Percentiles rank a stretch among this genome's conserved stretches.
These are phyloP conservation scores for Micromussa lordhowensis DNA, from an alignment of 92 coral and sea anemone species.

Conservation along the genomic window DNA sequence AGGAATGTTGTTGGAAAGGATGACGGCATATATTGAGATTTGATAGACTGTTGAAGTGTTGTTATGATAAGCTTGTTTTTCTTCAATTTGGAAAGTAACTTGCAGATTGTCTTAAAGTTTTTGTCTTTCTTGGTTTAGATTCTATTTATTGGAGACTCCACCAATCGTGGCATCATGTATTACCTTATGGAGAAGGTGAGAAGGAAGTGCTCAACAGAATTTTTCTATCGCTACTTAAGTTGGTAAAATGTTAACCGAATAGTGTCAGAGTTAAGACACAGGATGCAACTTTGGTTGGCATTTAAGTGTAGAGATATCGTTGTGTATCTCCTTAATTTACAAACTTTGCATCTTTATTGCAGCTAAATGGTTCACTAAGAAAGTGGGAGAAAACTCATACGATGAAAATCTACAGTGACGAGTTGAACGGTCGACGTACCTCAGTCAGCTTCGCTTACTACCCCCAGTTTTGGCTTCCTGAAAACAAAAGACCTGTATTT, in stretches of 20 bases:
- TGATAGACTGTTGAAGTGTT: neutral
- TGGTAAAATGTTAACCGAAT: neutral
- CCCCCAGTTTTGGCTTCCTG: conserved; percentile 89
- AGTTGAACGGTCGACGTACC: conserved; percentile 76
- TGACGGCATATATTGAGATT: neutral
- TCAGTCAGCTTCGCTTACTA: conserved; percentile 90
- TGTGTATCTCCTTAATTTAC: neutral
- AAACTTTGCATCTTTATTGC: neutral
- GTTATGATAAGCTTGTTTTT: neutral
- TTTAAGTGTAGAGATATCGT: neutral
- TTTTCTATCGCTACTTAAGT: neutral
- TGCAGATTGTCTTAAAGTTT: neutral
- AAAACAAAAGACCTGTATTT: conserved; percentile 71
- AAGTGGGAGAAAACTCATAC: conserved; percentile 89
- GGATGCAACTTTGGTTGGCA: neutral
- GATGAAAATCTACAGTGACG: conserved; percentile 80
- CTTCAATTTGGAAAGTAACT: neutral
- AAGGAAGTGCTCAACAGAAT: neutral
- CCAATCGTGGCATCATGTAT: conserved; percentile 90
- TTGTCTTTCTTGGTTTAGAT: conserved; percentile 41
- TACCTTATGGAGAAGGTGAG: conserved; percentile 87
- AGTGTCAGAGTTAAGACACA: neutral
- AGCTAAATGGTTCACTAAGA: conserved; percentile 82
- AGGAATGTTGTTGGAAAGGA: neutral
- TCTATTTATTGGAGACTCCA: conserved; percentile 85